Conservation (phyloP, 1,140 invertebrate genomes). For the Maconellicoccus hirsutus region DNA sequence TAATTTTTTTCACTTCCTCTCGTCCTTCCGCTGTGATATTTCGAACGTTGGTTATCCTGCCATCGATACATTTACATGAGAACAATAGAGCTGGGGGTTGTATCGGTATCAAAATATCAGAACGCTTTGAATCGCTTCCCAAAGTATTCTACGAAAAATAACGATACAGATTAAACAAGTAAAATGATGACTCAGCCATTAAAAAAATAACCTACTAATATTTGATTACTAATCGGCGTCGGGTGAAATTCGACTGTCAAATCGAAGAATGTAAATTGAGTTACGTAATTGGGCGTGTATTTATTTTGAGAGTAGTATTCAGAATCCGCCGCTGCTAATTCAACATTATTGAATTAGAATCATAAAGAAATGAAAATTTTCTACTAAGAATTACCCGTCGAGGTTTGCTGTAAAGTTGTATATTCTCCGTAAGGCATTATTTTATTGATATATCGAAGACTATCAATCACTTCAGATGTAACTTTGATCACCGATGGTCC, state of each 20-base stretch:
- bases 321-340: neutral
- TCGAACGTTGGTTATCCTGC: neutral
- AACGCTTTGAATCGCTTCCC: neutral
- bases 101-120: neutral
- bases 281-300: neutral
- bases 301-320: neutral
- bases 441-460: constrained; percentile 46
- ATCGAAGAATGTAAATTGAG: constrained; percentile 13
- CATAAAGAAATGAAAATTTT: no score
- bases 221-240: neutral
- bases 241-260: constrained; percentile 3
- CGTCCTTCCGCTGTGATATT: neutral
- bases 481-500: constrained; percentile 48
- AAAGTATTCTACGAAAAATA: neutral
- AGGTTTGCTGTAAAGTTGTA: neutral
- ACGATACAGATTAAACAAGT: neutral
- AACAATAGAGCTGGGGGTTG: neutral
- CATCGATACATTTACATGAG: constrained; percentile 12
- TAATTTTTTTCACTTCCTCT: neutral
- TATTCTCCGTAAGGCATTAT: constrained; percentile 18
- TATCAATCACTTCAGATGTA: constrained; percentile 53
- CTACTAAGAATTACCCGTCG: neutral
- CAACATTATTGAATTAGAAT: neutral
- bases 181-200: neutral
- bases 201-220: neutral